Evolutionary conservation across 2,797 vertebrate species (phyloP).

Genomic region (Thamnophis elegans): DNA sequence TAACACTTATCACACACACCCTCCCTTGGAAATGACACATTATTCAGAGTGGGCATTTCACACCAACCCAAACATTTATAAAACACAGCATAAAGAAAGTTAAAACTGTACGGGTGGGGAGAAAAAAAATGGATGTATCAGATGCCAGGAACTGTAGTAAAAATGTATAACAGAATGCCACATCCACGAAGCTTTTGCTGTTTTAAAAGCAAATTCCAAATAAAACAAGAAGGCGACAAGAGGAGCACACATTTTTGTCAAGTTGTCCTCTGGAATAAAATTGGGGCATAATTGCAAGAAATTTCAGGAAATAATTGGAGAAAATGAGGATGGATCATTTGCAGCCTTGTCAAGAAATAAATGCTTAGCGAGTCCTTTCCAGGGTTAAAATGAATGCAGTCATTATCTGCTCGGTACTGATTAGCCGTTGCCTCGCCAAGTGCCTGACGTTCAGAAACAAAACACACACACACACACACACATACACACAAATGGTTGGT

Average conservation of each 20-base stretch:
- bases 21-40: background rate
- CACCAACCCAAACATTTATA: background rate
- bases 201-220: slow-evolving; percentile 37
- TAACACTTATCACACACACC: background rate
- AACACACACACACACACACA: background rate
- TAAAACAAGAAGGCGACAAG: slow-evolving; percentile 13
- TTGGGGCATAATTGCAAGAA: slow-evolving; percentile 26
- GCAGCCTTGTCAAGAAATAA: slow-evolving; percentile 27
- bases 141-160: slow-evolving; percentile 17
- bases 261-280: slow-evolving; percentile 53
- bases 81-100: background rate
- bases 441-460: rapidly evolving
- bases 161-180: background rate
- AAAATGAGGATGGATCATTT: slow-evolving; percentile 30
- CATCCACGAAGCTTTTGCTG: slow-evolving; percentile 31
- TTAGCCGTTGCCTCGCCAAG: slow-evolving; percentile 1
- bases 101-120: background rate
- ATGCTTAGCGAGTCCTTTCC: slow-evolving; percentile 19
- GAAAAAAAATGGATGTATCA: slow-evolving; percentile 21
- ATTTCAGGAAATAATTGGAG: slow-evolving; percentile 47
- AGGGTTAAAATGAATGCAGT: slow-evolving; percentile 6
- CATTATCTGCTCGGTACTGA: slow-evolving; percentile 11
- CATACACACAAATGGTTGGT: background rate
- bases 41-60: background rate
- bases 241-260: slow-evolving; percentile 27